Base-by-base conservation (phyloP, 2,113 vertebrate genomes). In the Atlantisia rogersi region DNA sequence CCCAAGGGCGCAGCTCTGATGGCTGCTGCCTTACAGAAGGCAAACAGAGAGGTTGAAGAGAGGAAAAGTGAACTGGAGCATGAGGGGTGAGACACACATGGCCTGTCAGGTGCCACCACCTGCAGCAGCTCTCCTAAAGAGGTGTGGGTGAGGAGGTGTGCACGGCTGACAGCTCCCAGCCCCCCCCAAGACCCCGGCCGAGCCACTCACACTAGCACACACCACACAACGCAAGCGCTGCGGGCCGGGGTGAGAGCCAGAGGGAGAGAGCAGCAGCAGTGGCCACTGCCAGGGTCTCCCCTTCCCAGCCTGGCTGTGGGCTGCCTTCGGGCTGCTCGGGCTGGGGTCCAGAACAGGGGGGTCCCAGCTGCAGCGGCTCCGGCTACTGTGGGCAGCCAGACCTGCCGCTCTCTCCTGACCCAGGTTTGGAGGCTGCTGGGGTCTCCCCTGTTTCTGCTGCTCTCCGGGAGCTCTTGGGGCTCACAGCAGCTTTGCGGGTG, bases 381-480 rank as follows among this genome's bases (percentile, higher is more conserved):
- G 1, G 82, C 94, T 94, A 97, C 86, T 96, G 94, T 0, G 1
- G 73, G 84, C 5, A 10, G 85, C 82, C 46, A 63, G 84, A 37
- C 69, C 73, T 75, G 53, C 70, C 4, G 3, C 67, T 80, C 44
- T 96, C 97, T 76, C 48, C 87, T 37, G 97, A 88, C 68, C 96
- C 97, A 17, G 90, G 73, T 95, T 97, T 98, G 70, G 48, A 60
- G 40, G 88, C 75, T 78, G 94, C 76, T 11, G 92, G 97, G 78
- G 64, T 77, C 44, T 98, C 93, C 4, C 90, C 98, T 10, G 96
- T 65, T 88, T 98, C 98, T 24, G 92, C 92, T 39, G 85, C 63
- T 94, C 98, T 99, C 89, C 97, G 97, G 40, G 95, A 76, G 37
- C 98, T 97, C 96, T 98, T 99, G 73, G 99, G 98, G 96, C 99